Percentiles rank a stretch among this genome's conserved stretches.
phyloP scores from a whole-genome alignment of 2,113 vertebrate genomes.

The Pristiophorus japonicus region DNA sequence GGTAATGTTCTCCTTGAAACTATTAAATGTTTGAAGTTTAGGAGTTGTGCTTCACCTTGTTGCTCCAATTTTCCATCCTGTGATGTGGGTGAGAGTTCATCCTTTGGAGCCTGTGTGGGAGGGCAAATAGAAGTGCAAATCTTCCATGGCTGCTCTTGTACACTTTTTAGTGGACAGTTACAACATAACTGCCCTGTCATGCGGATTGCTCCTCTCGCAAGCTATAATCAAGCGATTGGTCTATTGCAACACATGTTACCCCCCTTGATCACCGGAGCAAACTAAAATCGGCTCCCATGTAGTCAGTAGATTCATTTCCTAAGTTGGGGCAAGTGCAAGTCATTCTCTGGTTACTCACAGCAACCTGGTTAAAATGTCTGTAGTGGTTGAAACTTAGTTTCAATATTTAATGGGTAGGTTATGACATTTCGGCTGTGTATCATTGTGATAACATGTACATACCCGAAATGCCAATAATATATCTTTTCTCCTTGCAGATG shows the following conservation, averaged over 20 bases:
- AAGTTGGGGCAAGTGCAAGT: neutral
- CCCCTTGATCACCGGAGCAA: neutral
- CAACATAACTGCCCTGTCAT: neutral
- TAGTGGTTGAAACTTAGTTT: neutral
- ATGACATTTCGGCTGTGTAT: neutral
- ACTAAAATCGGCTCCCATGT: neutral
- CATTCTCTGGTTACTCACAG: neutral
- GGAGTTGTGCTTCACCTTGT: neutral
- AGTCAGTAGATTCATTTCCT: neutral
- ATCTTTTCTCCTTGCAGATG: neutral
- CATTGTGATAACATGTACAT: neutral
- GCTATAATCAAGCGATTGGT: neutral
- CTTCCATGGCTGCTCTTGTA: neutral
- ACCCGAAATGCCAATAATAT: neutral
- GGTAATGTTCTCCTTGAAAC: neutral
- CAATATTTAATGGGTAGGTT: neutral
- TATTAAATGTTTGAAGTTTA: neutral
- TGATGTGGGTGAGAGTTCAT: neutral
- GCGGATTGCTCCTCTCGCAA: neutral
- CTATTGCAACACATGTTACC: neutral
- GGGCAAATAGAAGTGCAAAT: neutral
- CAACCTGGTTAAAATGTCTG: neutral
- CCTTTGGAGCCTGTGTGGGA: neutral
- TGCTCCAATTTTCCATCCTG: neutral
- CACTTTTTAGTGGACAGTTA: neutral